phyloP scores from a whole-genome alignment of 2,113 vertebrate species.

The Xerus inauris region DNA sequence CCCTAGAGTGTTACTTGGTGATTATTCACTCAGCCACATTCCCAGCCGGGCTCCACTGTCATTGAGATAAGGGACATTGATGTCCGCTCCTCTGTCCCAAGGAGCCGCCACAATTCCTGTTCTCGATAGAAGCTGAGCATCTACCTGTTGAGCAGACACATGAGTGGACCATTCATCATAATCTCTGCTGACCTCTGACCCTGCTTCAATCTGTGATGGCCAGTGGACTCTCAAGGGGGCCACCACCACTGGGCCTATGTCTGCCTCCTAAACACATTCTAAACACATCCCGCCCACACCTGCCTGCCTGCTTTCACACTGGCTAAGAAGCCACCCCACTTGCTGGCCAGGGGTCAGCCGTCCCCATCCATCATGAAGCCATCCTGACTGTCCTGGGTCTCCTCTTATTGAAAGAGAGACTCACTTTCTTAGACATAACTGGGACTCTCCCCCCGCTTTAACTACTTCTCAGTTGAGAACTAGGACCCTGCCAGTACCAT shows the following conservation, averaged over 20 bases:
- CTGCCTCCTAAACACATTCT: neutral
- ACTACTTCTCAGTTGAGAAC: too few species aligned
- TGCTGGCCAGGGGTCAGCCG: neutral
- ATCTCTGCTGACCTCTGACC: neutral
- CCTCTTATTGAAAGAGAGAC: neutral
- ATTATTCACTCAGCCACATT: neutral
- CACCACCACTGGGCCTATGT: accelerated
- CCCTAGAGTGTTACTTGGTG: neutral
- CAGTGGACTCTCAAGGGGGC: neutral
- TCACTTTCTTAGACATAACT: neutral
- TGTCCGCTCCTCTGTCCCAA: neutral
- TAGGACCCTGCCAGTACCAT: too few species aligned
- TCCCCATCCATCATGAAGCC: neutral
- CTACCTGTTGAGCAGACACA: neutral
- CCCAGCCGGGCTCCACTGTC: neutral
- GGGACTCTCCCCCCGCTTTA: neutral
- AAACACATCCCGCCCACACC: neutral
- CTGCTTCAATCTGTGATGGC: neutral
- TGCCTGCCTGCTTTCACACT: neutral
- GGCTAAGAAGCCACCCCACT: neutral
- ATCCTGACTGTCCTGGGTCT: neutral
- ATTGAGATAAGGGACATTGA: neutral
- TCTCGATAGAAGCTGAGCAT: neutral
- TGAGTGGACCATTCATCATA: neutral
- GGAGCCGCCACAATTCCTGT: neutral